Percentiles rank a stretch among this genome's conserved stretches.
phyloP scores from a whole-genome alignment of 2,888 invertebrate genomes.

The Agonopterix alstromeriana region DNA sequence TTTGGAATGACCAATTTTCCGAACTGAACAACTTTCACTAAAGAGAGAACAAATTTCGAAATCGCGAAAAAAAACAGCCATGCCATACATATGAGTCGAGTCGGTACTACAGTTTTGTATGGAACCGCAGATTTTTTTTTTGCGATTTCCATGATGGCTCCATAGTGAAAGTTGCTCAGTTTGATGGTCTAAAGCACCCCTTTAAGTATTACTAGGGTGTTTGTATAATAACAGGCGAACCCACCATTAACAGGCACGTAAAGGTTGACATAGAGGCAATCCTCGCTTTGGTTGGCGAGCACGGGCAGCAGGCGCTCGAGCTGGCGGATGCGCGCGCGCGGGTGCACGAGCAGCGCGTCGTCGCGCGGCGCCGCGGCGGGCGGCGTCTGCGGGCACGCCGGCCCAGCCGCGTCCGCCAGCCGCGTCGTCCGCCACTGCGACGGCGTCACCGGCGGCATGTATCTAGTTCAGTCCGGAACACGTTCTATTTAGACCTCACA shows the following conservation, averaged over 20 bases:
- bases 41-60: too few species aligned
- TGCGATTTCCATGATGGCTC: too few species aligned
- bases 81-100: too few species aligned
- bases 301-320: slow-evolving; percentile 89
- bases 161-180: too few species aligned
- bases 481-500: background rate
- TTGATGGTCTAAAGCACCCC: too few species aligned
- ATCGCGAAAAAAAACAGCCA: too few species aligned
- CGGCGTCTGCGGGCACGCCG: slow-evolving; percentile 92
- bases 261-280: slow-evolving; percentile 97
- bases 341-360: slow-evolving; percentile 83
- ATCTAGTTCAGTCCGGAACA: slow-evolving; percentile 58
- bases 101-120: too few species aligned
- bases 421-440: slow-evolving; percentile 90
- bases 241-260: slow-evolving; percentile 88
- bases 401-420: slow-evolving; percentile 87
- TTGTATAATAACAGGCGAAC: too few species aligned
- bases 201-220: too few species aligned
- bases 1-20: too few species aligned
- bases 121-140: too few species aligned
- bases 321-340: slow-evolving; percentile 89
- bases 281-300: slow-evolving; percentile 95
- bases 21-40: too few species aligned
- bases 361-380: slow-evolving; percentile 64
- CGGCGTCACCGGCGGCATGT: slow-evolving; percentile 96